A percentile compares a stretch with the other conserved stretches of the same genome.
phyloP scores from a whole-genome alignment of 2,113 vertebrate genomes.

The Aphelocoma coerulescens region DNA sequence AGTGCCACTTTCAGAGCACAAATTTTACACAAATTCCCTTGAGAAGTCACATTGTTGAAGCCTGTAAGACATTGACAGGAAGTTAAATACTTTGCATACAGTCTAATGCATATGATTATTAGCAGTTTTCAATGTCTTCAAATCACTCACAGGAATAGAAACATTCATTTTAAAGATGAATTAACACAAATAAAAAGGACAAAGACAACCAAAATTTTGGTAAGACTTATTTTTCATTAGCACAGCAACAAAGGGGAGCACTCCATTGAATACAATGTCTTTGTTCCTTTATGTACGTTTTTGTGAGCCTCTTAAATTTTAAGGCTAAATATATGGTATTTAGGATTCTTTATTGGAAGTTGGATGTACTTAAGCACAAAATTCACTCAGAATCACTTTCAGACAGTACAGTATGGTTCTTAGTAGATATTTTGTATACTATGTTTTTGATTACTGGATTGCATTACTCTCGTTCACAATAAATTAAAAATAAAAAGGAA shows the following conservation, averaged over 20 bases:
- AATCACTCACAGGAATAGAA: not conserved
- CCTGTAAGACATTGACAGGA: not conserved
- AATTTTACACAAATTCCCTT: not conserved
- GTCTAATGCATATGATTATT: not conserved
- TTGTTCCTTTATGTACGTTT: slow-evolving; percentile 12
- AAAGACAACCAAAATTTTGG: not conserved
- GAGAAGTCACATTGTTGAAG: not conserved
- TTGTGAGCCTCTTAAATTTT: slow-evolving; percentile 11
- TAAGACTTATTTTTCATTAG: slow-evolving; percentile 12
- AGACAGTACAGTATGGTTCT: not conserved
- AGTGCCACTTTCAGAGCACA: not conserved
- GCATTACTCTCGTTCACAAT: not conserved
- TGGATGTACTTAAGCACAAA: slow-evolving; percentile 30
- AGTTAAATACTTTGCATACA: not conserved
- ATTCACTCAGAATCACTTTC: not conserved
- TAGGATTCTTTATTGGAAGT: slow-evolving; percentile 27
- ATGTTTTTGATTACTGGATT: not conserved
- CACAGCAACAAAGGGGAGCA: not conserved
- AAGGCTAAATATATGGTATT: not conserved
- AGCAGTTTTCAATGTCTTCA: not conserved
- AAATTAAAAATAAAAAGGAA: not conserved
- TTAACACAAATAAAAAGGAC: not conserved
- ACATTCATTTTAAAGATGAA: not conserved
- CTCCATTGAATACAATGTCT: not conserved
- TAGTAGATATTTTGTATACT: not conserved